Evolutionary conservation across 2,888 invertebrate genomes (phyloP).

Genomic region (Ectemnius lituratus): DNA sequence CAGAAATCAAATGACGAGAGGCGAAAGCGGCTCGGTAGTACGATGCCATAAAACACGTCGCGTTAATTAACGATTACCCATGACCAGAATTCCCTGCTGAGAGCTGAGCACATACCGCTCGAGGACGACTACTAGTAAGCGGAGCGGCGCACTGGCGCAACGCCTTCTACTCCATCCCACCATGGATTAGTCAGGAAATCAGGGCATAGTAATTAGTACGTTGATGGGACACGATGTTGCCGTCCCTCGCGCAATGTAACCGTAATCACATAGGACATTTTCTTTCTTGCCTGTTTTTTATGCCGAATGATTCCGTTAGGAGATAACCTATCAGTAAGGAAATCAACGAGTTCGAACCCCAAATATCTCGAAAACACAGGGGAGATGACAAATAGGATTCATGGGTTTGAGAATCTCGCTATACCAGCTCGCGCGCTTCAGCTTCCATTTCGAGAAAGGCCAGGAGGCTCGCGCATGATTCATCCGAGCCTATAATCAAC

Average conservation of each 20-base stretch:
- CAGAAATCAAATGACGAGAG: conserved; percentile 59
- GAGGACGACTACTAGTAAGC: conserved; percentile 60
- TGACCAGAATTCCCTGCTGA: conserved; percentile 65
- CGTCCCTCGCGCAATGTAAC: conserved; percentile 40
- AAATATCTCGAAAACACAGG: too few relatives aligned
- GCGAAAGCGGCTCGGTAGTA: conserved; percentile 49
- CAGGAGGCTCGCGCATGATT: conserved; percentile 51
- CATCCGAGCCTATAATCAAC: conserved; percentile 62
- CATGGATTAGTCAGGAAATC: conserved; percentile 68
- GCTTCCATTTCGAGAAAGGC: conserved; percentile 32
- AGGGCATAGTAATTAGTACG: conserved; percentile 70
- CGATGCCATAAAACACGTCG: conserved; percentile 59
- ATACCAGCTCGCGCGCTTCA: conserved; percentile 24
- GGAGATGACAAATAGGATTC: not conserved
- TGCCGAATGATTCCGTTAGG: too few relatives aligned
- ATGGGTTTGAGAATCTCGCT: conserved; percentile 27
- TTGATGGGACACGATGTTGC: conserved; percentile 59
- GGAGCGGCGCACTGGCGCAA: conserved; percentile 38
- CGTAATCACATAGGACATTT: conserved; percentile 22
- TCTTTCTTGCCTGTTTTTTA: not conserved
- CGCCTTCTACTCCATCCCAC: conserved; percentile 53
- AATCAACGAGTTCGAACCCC: too few relatives aligned
- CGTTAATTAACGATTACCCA: conserved; percentile 71
- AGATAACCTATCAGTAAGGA: too few relatives aligned
- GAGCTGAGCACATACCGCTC: conserved; percentile 30